Evolutionary conservation across 2,888 invertebrate species (phyloP), one percentile per base, ranked within the genome.

Genomic region (Perdita meconis): DNA sequence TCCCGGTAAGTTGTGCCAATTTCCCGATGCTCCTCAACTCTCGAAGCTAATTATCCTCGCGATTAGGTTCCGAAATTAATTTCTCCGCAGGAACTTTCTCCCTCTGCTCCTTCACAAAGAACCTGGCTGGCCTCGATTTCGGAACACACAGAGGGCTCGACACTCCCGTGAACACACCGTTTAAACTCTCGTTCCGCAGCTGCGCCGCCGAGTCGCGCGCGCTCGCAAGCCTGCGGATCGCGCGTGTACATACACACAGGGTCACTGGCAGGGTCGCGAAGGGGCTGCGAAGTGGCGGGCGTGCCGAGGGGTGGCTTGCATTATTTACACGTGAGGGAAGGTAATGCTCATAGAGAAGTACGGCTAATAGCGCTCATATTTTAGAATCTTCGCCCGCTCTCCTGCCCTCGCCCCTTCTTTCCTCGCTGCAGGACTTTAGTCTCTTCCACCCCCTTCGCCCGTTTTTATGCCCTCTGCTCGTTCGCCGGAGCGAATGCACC

Each of bases 281-380:
- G 61, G 34, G 16, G 40, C 24, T 12, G 57, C 50, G 6, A 40
- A 40, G 36, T 57, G 26, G 19, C 63, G 6, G 22, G 38, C 22
- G 42, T n/a, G n/a, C n/a, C 24, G 47, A 40, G 61, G 61, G 81
- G 66, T 63, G n/a, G 78, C 56, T 80, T 84, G 85, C 85, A 87
- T 89, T 88, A 89, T 89, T 89, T 84, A 87, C 87, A 82, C 86
- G 81, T 81, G 86, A 87, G 84, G 76, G 85, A 83, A 78, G 85
- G 82, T 84, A 82, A 86, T 84, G 85, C 82, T 84, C 83, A 82
- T 79, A 82, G 86, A 73, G 83, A 89, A 84, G 77, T 87, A 86
- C 81, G 86, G 79, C 86, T 90, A 90, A 90, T 88, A 89, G 88
- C 85, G 79, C 84, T 87, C 88, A 82, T 90, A 90, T 89, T 88